These are phyloP conservation scores for Parazoanthus darwini DNA, from an alignment of 92 coral and sea anemone genomes.

Conservation along the genomic window DNA sequence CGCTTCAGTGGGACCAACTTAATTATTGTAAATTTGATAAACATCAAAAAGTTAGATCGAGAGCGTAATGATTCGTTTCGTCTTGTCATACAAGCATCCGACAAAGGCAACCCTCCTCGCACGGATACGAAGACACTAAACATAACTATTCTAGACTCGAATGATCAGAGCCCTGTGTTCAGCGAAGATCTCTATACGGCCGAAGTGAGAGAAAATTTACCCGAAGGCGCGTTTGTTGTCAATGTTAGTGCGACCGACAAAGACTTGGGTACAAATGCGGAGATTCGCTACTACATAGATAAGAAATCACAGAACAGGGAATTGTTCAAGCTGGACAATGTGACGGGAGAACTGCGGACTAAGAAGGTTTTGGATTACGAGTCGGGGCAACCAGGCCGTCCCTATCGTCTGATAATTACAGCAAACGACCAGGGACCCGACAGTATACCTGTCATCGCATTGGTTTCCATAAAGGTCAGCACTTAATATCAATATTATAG, in stretches of 20 bases:
- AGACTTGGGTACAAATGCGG: slow-evolving; percentile 80
- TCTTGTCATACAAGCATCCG: slow-evolving; percentile 69
- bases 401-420: slow-evolving; percentile 64
- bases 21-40: slow-evolving; percentile 59
- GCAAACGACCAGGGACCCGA: slow-evolving; percentile 85
- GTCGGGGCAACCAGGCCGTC: slow-evolving; percentile 32
- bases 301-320: slow-evolving; percentile 50
- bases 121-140: slow-evolving; percentile 64
- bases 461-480: slow-evolving; percentile 74
- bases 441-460: slow-evolving; percentile 68
- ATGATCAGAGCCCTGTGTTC: slow-evolving; percentile 81
- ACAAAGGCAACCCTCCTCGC: slow-evolving; percentile 73
- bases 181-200: slow-evolving; percentile 61
- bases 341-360: slow-evolving; percentile 70
- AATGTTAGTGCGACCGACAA: slow-evolving; percentile 71
- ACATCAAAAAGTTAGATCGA: slow-evolving; percentile 72
- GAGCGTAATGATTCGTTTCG: slow-evolving; percentile 66
- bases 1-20: slow-evolving; percentile 55
- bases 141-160: slow-evolving; percentile 72
- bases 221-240: slow-evolving; percentile 65
- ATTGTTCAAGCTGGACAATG: slow-evolving; percentile 59
- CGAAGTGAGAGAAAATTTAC: slow-evolving; percentile 71
- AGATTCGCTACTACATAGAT: slow-evolving; percentile 58
- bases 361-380: slow-evolving; percentile 76
- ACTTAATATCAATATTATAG: slow-evolving; percentile 33